Conservation (phyloP, 2,888 invertebrate genomes). For the Lycophotia porphyrea region DNA sequence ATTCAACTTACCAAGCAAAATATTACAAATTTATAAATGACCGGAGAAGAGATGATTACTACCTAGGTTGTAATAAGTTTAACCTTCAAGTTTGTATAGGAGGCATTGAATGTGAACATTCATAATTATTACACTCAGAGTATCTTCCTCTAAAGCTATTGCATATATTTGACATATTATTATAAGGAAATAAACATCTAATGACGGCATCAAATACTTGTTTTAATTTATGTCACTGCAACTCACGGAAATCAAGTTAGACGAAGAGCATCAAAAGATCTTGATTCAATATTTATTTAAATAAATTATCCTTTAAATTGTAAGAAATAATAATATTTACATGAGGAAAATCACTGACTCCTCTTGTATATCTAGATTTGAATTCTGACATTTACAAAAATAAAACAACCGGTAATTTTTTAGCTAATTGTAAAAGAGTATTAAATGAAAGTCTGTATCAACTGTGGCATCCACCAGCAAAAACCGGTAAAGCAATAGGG, state of each 20-base stretch:
- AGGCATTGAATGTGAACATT: conserved; percentile 4
- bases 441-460: neutral
- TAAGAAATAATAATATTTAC: conserved; percentile 2
- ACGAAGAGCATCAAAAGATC: neutral
- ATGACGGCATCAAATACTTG: conserved; percentile 4
- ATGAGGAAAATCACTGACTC: neutral
- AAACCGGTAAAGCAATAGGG: neutral
- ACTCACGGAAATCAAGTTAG: neutral
- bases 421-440: neutral
- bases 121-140: conserved; percentile 5
- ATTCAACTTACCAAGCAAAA: neutral
- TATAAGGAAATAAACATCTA: conserved; percentile 16
- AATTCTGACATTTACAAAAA: neutral
- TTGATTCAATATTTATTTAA: conserved; percentile 1
- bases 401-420: neutral
- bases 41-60: neutral
- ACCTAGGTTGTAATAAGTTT: neutral
- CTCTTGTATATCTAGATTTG: neutral
- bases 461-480: neutral
- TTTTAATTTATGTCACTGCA: neutral
- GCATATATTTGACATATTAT: conserved; percentile 12
- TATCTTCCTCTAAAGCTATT: conserved; percentile 3
- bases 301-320: neutral
- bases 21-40: conserved; percentile 31
- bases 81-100: conserved; percentile 16